phyloP scores from a whole-genome alignment of 1,140 invertebrate genomes.

The Acromyrmex heyeri region DNA sequence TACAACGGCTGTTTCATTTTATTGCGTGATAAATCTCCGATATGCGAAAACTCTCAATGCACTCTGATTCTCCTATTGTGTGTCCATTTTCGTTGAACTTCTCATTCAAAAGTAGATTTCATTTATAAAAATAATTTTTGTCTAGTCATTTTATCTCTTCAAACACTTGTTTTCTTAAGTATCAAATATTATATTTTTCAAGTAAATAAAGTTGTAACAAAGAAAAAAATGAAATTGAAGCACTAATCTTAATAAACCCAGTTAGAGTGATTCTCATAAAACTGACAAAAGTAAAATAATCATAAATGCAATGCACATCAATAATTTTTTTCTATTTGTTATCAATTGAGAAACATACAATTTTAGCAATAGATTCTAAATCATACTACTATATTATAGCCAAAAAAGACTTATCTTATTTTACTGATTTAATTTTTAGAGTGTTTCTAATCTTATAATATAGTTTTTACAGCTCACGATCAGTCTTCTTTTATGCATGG shows the following conservation, averaged over 20 bases:
- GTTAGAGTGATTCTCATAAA: neutral
- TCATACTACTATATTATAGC: too few species aligned
- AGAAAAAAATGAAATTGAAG: neutral
- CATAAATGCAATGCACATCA: too few species aligned
- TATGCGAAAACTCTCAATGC: slow-evolving; percentile 10
- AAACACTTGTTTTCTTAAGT: neutral
- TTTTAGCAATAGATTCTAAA: too few species aligned
- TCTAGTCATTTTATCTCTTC: neutral
- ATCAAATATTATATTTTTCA: neutral
- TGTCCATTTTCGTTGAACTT: neutral
- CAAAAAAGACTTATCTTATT: neutral
- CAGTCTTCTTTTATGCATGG: neutral
- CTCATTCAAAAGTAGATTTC: neutral
- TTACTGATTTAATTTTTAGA: neutral
- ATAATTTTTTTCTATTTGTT: too few species aligned
- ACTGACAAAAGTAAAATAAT: too few species aligned
- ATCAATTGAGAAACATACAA: too few species aligned
- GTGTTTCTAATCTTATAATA: too few species aligned
- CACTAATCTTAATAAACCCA: neutral
- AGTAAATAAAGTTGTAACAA: neutral
- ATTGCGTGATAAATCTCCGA: slow-evolving; percentile 23
- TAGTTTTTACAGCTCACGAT: neutral
- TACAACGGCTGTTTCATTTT: slow-evolving; percentile 35
- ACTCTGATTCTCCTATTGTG: neutral
- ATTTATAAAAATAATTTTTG: neutral